Base-by-base conservation (phyloP, 1,140 invertebrate genomes). In the Bombus confusus region DNA sequence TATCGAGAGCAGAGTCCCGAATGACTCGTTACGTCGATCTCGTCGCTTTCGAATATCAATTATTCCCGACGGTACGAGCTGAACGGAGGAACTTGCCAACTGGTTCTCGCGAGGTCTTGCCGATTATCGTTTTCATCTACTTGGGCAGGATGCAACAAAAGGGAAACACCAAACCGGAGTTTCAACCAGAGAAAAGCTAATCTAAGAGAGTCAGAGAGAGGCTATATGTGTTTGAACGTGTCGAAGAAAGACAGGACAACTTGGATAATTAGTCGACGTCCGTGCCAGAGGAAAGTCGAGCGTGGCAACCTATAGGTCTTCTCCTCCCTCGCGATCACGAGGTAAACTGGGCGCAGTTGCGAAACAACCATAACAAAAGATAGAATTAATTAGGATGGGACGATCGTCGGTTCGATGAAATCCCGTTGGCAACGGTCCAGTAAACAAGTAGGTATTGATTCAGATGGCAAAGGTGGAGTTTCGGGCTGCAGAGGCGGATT, bases 361-460 rank as follows among this genome's bases (percentile, higher is more conserved):
- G 82, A 85, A 82, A 79, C 74, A 86, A 81, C 77, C 87, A 64
- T 81, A 89, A 92, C 91, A 92, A 92, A 92, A 92, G 91, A 90
- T 92, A 83, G 87, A 92, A 92, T 92, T 92, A 92, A 92, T 92
- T 91, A 92, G 87, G 81, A 91, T 91, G 52, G 85, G 68, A 88
- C 74, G 89, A 90, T 88, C 87, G 84, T 41, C 82, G 85, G 83
- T 91, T 92, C 83, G 82, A 85, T 90, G 90, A 92, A 93, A 93
- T 92, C 88, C 90, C 74, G 74, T 83, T 93, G 92, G 92, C 93
- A 93, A 87, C 81, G 87, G 88, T 93, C 92, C 93, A 93, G 91
- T 92, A 93, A 93, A 93, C 93, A 93, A 93, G 90, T 93, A 92
- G 91, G 87, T 93, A 93, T 94, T 93, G 93, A 94, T 94, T 93